These are phyloP conservation scores for Muntiacus reevesi DNA, from an alignment of 2,113 vertebrate genomes.

Conservation along the genomic window DNA sequence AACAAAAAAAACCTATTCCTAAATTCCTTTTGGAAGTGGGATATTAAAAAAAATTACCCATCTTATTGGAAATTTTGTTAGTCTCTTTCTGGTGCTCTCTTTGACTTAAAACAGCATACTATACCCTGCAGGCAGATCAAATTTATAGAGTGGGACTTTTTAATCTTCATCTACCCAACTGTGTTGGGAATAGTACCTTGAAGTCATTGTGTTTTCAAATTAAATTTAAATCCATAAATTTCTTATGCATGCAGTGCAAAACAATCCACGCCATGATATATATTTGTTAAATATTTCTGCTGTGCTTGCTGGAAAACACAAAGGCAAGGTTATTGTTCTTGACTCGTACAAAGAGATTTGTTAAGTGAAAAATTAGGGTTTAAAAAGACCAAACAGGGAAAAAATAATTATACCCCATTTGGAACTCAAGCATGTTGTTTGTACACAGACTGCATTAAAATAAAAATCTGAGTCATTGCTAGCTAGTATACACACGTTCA, in stretches of 20 bases:
- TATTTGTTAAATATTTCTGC: slow-evolving; percentile 4
- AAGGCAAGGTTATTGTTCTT: neutral
- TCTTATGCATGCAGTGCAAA: neutral
- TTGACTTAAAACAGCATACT: neutral
- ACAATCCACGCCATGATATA: neutral
- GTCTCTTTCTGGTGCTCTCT: neutral
- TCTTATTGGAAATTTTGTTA: neutral
- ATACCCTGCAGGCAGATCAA: neutral
- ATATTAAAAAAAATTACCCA: neutral
- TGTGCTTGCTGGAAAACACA: neutral
- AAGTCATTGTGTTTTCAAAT: slow-evolving; percentile 47
- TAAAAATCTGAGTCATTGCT: neutral
- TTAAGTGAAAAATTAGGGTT: neutral
- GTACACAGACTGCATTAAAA: neutral
- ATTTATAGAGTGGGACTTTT: neutral
- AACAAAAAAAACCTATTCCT: slow-evolving; percentile 52
- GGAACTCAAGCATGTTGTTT: neutral
- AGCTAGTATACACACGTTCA: neutral
- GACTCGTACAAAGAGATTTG: neutral
- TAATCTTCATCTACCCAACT: neutral
- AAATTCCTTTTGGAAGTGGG: slow-evolving; percentile 28
- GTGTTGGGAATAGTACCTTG: neutral
- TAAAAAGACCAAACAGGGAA: neutral
- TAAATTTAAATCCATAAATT: slow-evolving; percentile 34
- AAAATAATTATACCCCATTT: neutral